phyloP scores from a whole-genome alignment of 1,140 invertebrate species.

The Venustaconcha ellipsiformis region DNA sequence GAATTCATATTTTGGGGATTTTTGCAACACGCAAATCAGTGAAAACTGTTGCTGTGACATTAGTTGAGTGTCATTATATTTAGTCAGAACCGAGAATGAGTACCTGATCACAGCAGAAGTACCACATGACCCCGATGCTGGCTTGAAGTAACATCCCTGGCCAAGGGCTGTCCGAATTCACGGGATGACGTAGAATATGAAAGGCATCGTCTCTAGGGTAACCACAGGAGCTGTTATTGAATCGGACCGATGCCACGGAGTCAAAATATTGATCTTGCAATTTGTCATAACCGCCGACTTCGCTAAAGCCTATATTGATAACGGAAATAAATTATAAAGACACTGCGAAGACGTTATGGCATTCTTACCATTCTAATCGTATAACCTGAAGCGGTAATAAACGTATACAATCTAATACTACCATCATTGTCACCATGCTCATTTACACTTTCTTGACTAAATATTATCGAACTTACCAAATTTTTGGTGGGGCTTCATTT shows the following conservation, averaged over 20 bases:
- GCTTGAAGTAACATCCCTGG: conserved; percentile 70
- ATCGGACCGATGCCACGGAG: conserved; percentile 52
- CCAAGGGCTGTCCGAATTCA: conserved; percentile 69
- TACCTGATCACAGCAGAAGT: conserved; percentile 74
- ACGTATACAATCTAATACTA: neutral
- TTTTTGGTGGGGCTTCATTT: no score
- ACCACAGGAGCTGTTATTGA: conserved; percentile 57
- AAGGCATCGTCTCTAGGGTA: conserved; percentile 66
- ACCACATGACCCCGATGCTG: conserved; percentile 71
- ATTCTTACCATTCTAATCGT: neutral
- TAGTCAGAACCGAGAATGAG: neutral
- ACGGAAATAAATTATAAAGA: neutral
- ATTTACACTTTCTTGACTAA: neutral
- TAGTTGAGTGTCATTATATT: no score
- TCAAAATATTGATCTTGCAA: conserved; percentile 65
- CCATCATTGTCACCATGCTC: neutral
- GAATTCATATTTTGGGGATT: no score
- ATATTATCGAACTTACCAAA: no score
- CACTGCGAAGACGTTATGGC: no score
- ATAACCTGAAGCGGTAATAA: neutral
- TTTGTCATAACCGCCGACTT: conserved; percentile 68
- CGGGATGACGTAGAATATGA: conserved; percentile 66
- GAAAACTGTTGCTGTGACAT: no score
- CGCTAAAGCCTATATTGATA: conserved; percentile 46
- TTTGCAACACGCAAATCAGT: no score